These are phyloP conservation scores for Artibeus lituratus DNA, from an alignment of 2,797 vertebrate genomes.

Conservation along the genomic window DNA sequence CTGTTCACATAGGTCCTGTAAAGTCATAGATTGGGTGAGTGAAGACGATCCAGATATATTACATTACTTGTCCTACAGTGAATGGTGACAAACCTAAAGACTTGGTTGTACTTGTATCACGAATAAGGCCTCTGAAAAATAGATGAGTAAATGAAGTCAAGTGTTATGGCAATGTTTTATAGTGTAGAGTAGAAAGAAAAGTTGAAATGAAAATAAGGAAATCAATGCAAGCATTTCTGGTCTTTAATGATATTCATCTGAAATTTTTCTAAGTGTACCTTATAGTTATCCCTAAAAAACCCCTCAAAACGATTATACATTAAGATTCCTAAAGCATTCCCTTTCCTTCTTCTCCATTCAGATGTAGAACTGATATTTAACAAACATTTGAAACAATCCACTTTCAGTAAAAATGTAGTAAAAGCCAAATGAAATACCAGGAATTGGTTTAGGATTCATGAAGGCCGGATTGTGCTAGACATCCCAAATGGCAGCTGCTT, in stretches of 20 bases:
- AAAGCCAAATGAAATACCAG: background rate
- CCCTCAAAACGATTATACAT: background rate
- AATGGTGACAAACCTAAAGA: slow-evolving; percentile 77
- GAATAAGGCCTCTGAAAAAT: slow-evolving; percentile 75
- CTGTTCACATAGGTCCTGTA: slow-evolving; percentile 77
- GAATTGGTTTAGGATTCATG: background rate
- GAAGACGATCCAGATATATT: slow-evolving; percentile 84
- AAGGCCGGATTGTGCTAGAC: background rate
- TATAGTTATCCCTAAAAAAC: background rate
- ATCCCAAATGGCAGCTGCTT: background rate
- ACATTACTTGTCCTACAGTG: slow-evolving; percentile 73
- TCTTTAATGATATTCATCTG: background rate
- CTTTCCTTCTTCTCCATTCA: background rate
- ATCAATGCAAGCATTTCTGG: background rate
- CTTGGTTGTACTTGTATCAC: slow-evolving; percentile 83
- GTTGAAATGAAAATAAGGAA: background rate
- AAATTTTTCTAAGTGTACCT: background rate
- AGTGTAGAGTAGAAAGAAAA: background rate
- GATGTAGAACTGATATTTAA: background rate
- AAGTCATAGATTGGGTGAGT: slow-evolving; percentile 75
- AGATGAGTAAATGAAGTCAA: slow-evolving; percentile 69
- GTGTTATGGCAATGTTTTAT: background rate
- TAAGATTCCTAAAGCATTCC: background rate
- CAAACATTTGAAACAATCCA: background rate
- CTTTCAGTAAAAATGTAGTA: slow-evolving; percentile 2